Base-by-base conservation (phyloP, 2,113 vertebrate genomes). In the Oplegnathus fasciatus region DNA sequence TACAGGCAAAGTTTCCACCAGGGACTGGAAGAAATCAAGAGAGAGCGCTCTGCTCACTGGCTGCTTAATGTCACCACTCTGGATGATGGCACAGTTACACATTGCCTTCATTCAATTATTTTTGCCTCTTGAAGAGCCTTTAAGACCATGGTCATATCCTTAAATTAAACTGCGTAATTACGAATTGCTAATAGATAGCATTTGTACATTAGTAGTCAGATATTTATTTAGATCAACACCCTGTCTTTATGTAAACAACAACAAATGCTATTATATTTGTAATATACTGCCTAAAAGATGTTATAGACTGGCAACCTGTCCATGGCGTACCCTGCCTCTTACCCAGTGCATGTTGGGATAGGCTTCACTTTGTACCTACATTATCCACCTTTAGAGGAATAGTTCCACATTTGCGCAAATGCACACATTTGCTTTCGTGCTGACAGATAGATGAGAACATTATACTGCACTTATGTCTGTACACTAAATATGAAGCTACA, bases 21-120 rank as follows among this genome's bases (percentile, higher is more conserved):
- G 73, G 42, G 58, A 91, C 69, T 61, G 81, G 22, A n/a, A 67
- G 71, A 77, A 64, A 77, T 57, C 65, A 57, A 48, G 3, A 55
- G 55, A 54, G 54, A 75, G 67, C 17, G 28, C 42, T 79, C 26
- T 65, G 50, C 46, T 67, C 37, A 34, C 44, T 57, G 54, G 55
- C 78, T 72, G 60, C 30, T 69, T 52, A 13, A 5, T 70, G 42
- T 71, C 80, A 84, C 17, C 54, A 52, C 20, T 62, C 20, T 77
- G 37, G 34, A 65, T 68, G 58, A 67, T 32, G 61, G 44, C 77
- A 61, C 50, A 57, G 44, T 85, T 85, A 78, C 48, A 68, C 60
- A 61, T 67, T 18, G n/a, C 17, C 62, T 79, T 71, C 44, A 66
- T 84, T 75, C 24, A 50, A 55, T 55, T 70, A 57, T 44, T 54